A percentile compares a stretch with the other conserved stretches of the same genome.
Conservation (phyloP, 2,797 vertebrate genomes). For the Pitangus sulphuratus region DNA sequence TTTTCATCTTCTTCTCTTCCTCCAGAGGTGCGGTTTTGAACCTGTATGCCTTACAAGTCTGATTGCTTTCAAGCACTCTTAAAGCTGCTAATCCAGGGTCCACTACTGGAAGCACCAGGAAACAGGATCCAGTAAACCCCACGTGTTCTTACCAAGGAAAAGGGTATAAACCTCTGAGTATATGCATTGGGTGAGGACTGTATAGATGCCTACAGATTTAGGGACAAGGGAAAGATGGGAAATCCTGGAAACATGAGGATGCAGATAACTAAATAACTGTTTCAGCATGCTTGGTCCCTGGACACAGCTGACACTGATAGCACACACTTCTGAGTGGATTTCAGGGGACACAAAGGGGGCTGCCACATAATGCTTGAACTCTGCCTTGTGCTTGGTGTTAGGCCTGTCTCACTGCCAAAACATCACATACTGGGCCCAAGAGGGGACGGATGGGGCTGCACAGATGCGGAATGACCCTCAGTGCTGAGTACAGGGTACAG, state of each 20-base stretch:
- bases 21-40: neutral
- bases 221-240: neutral
- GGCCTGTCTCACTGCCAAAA: neutral
- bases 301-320: neutral
- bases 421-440: neutral
- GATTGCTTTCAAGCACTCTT: neutral
- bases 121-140: neutral
- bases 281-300: neutral
- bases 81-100: neutral
- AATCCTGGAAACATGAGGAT: neutral
- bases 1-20: neutral
- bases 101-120: neutral
- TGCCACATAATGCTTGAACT: neutral
- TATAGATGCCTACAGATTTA: neutral
- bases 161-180: neutral
- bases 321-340: neutral
- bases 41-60: neutral
- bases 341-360: accelerated
- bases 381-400: neutral
- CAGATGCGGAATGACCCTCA: accelerated
- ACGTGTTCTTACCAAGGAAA: neutral
- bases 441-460: neutral
- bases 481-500: neutral
- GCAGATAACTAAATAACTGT: neutral
- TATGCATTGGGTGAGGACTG: neutral